A percentile compares a stretch with the other conserved stretches of the same genome.
These are phyloP conservation scores for Petrolisthes manimaculis DNA, from an alignment of 2,888 invertebrate species.

Conservation along the genomic window DNA sequence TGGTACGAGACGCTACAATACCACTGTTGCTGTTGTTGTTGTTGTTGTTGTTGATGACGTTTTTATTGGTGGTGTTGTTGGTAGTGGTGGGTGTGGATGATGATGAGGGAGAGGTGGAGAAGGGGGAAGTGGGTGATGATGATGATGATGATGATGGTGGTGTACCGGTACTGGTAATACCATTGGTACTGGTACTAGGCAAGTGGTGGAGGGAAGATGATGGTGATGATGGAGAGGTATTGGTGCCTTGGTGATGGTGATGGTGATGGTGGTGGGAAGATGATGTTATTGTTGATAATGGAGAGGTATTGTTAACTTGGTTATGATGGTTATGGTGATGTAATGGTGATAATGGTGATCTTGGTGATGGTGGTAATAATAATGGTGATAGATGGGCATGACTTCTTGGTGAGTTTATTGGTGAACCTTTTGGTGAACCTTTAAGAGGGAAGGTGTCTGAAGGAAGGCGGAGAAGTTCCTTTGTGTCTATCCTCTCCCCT, in stretches of 20 bases:
- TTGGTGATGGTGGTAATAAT: constrained; percentile 59
- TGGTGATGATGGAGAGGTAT: not conserved
- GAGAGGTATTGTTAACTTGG: not conserved
- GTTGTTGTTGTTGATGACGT: constrained; percentile 22
- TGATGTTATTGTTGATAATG: not conserved
- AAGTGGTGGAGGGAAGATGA: not conserved
- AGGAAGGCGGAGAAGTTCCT: constrained; percentile 51
- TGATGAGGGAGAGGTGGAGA: constrained; percentile 16
- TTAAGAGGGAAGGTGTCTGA: constrained; percentile 34
- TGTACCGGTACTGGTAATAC: not conserved
- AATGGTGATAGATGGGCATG: constrained; percentile 64
- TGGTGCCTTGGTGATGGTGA: not conserved
- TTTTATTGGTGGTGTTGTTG: not conserved
- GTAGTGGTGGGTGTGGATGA: not conserved
- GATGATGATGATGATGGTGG: not conserved
- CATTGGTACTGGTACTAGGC: too few relatives aligned
- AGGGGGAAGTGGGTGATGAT: not conserved
- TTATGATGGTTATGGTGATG: not conserved
- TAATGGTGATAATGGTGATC: constrained; percentile 57
- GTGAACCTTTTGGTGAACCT: constrained; percentile 60
- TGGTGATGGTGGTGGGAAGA: not conserved
- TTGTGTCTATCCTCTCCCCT: constrained; percentile 58
- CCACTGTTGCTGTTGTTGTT: not conserved
- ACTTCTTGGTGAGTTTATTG: constrained; percentile 62
- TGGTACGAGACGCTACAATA: not conserved